Conservation (phyloP, 2,888 invertebrate genomes). For the Argynnis bischoffii region DNA sequence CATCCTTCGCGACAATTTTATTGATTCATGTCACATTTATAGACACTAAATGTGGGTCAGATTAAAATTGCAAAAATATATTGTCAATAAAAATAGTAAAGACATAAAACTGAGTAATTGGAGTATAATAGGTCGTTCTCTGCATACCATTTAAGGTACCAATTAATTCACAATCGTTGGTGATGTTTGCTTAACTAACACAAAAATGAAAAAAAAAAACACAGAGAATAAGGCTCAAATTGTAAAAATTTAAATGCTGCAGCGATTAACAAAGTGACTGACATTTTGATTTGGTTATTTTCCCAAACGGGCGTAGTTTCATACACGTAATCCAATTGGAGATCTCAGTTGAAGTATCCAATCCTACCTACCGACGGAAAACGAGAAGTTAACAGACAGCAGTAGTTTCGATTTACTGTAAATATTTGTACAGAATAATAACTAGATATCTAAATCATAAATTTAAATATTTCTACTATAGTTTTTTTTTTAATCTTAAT, state of each 20-base stretch:
- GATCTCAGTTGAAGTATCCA: slow-evolving; percentile 13
- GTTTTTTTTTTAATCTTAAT: too few relatives aligned
- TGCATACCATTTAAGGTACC: too few relatives aligned
- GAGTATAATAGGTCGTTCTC: too few relatives aligned
- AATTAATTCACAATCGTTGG: too few relatives aligned
- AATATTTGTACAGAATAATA: background rate
- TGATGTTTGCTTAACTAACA: too few relatives aligned
- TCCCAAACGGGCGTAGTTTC: background rate
- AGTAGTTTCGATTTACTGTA: background rate
- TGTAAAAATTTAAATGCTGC: background rate
- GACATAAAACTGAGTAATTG: too few relatives aligned
- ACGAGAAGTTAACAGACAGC: slow-evolving; percentile 5
- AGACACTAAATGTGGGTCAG: background rate
- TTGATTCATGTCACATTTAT: background rate
- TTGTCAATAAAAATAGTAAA: too few relatives aligned
- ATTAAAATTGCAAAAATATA: background rate
- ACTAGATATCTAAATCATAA: background rate
- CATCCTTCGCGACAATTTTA: background rate
- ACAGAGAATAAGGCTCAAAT: too few relatives aligned
- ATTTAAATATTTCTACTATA: background rate
- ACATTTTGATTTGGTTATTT: background rate
- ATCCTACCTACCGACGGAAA: slow-evolving; percentile 1
- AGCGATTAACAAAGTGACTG: background rate
- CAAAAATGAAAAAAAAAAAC: too few relatives aligned
- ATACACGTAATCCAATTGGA: slow-evolving; percentile 12